These are phyloP conservation scores for Gymnoscelis rufifasciata DNA, from an alignment of 2,888 invertebrate species.

Conservation along the genomic window DNA sequence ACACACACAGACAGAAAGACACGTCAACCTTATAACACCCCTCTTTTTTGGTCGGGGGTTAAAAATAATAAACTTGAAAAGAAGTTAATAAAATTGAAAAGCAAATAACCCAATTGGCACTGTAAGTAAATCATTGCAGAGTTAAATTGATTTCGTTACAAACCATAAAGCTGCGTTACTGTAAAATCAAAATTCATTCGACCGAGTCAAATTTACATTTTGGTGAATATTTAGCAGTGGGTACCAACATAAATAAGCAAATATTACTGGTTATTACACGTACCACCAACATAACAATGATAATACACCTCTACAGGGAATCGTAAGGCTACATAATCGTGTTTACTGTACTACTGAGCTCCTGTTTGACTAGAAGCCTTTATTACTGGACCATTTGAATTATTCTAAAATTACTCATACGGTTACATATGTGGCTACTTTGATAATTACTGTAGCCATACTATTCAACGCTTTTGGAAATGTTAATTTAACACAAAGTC, in stretches of 20 bases:
- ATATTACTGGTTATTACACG: constrained; percentile 19
- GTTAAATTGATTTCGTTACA: constrained; percentile 40
- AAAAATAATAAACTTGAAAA: background rate
- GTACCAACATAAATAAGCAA: constrained; percentile 26
- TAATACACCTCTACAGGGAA: constrained; percentile 19
- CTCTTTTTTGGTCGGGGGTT: too few species aligned
- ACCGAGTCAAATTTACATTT: constrained; percentile 40
- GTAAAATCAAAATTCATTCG: constrained; percentile 36
- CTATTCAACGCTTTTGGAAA: too few species aligned
- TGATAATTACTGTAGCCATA: too few species aligned
- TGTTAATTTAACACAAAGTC: background rate
- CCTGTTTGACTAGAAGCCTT: constrained; percentile 21
- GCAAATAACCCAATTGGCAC: constrained; percentile 17
- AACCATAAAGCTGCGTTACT: constrained; percentile 36
- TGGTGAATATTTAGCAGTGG: constrained; percentile 36
- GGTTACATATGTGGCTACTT: too few species aligned
- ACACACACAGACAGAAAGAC: too few species aligned
- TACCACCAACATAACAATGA: constrained; percentile 15
- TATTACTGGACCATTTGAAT: constrained; percentile 22
- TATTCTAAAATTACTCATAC: constrained; percentile 19
- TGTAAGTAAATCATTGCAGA: constrained; percentile 33
- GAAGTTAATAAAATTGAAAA: constrained; percentile 4
- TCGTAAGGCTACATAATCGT: constrained; percentile 19
- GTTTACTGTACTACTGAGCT: constrained; percentile 16
- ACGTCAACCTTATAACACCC: too few species aligned